These are phyloP conservation scores for Heliconius sara DNA, from an alignment of 2,888 invertebrate species.

Conservation along the genomic window DNA sequence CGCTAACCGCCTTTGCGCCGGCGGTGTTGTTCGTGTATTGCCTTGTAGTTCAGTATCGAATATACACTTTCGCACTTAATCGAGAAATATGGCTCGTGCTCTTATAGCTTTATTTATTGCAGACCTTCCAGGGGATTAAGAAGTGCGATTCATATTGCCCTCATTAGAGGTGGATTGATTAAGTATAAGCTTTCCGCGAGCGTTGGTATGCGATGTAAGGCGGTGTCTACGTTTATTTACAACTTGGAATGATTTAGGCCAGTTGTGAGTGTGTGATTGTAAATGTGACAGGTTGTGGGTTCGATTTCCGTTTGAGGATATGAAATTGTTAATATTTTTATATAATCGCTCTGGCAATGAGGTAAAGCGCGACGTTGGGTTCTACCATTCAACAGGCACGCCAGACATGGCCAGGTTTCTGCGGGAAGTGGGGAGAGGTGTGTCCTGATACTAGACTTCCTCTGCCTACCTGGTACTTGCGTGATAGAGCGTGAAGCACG, in stretches of 20 bases:
- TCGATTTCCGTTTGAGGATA: no score
- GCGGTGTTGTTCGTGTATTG: slow-evolving; percentile 47
- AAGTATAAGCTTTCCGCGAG: slow-evolving; percentile 45
- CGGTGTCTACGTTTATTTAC: slow-evolving; percentile 23
- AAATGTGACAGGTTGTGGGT: no score
- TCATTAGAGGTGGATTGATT: slow-evolving; percentile 81
- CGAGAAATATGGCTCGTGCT: slow-evolving; percentile 82
- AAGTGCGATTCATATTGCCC: slow-evolving; percentile 77
- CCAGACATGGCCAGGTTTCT: no score
- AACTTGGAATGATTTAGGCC: neutral
- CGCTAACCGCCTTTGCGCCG: slow-evolving; percentile 43
- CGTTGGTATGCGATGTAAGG: slow-evolving; percentile 17
- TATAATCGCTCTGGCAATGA: no score
- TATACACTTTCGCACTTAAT: slow-evolving; percentile 82
- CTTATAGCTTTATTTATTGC: slow-evolving; percentile 81
- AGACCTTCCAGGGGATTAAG: slow-evolving; percentile 73
- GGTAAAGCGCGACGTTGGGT: no score
- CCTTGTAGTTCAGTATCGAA: slow-evolving; percentile 51
- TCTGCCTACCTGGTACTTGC: no score
- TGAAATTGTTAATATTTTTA: no score
- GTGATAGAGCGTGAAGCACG: no score
- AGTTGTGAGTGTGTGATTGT: no score
- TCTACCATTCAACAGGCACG: no score
- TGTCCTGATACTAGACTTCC: no score
- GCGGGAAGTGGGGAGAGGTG: no score